Evolutionary conservation across 2,113 vertebrate genomes (phyloP), one percentile per base, ranked within the genome.

Genomic region (Zosterops pallidus): DNA sequence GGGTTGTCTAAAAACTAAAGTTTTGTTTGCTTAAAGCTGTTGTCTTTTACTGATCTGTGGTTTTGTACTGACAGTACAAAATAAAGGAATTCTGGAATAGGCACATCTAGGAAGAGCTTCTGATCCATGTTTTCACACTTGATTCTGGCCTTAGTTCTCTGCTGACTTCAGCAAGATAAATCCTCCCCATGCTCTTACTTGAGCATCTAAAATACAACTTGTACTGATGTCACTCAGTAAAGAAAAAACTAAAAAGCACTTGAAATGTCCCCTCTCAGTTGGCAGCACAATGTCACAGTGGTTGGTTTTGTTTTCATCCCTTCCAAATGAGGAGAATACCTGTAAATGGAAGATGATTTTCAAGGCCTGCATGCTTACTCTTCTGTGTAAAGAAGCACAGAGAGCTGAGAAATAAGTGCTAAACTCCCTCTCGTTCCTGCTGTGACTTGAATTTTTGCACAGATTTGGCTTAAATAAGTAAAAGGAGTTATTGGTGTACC

Each of bases 241-340:
- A 80, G 47, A 9, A 76, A 71, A 68, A 83, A 18, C 22, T 76
- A 49, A 44, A 90, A 79, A 82, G 33, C 39, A 10, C 42, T 82
- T 83, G 44, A 55, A 65, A 55, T 64, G 5, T 23, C 42, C 74
- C n/a, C 57, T 83, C 39, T 83, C 71, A 49, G 44, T 1, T 93
- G 84, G 62, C 70, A 92, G 78, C 59, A 77, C 76, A 25, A n/a
- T 47, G 63, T 75, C 62, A 10, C 24, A 69, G 85, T 86, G 89
- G 26, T 86, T 86, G 52, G 81, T 75, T 93, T 86, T 94, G 46
- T 92, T 95, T 92, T 84, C 81, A 57, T 83, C 83, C 53, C 82
- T 91, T 76, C 91, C 83, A 72, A 86, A 91, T 91, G 53, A 95
- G 91, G 83, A 91, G 74, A 88, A 82, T 95, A 78, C 56, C 92